A percentile compares a stretch with the other conserved stretches of the same genome.
phyloP scores from a whole-genome alignment of 2,888 invertebrate genomes.

The Spilarctia lutea region DNA sequence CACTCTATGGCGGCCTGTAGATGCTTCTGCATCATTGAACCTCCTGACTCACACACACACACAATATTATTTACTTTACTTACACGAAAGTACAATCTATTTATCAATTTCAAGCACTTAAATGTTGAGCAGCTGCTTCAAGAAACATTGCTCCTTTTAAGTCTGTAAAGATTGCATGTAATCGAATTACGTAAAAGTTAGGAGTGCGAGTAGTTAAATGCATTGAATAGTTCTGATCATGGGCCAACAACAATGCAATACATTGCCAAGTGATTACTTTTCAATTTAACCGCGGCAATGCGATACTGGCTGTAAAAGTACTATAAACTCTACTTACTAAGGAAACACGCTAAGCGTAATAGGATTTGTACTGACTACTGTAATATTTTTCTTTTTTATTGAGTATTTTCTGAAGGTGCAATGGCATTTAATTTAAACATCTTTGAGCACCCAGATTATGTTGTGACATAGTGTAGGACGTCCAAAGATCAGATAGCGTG shows the following conservation, averaged over 20 bases:
- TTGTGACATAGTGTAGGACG: too few species aligned
- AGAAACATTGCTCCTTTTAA: neutral
- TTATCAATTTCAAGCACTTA: neutral
- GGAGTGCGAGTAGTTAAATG: slow-evolving; percentile 27
- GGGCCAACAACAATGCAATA: slow-evolving; percentile 33
- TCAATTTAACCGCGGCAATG: slow-evolving; percentile 34
- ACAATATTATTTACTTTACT: too few species aligned
- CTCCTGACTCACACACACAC: too few species aligned
- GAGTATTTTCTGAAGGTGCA: neutral
- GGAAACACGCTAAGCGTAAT: slow-evolving; percentile 10
- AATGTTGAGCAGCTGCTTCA: neutral
- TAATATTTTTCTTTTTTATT: neutral
- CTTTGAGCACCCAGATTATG: too few species aligned
- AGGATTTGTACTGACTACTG: neutral
- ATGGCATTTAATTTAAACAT: too few species aligned
- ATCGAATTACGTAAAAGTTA: slow-evolving; percentile 6
- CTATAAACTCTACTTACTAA: slow-evolving; percentile 18
- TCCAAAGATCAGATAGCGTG: too few species aligned
- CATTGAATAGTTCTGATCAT: slow-evolving; percentile 39
- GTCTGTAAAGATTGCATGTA: neutral
- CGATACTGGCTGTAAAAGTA: slow-evolving; percentile 10
- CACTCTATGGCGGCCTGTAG: too few species aligned
- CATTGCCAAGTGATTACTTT: slow-evolving; percentile 46
- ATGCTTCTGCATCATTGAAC: too few species aligned
- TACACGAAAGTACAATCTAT: too few species aligned